These are phyloP conservation scores for Grantiella picta DNA, from an alignment of 2,113 vertebrate genomes.

Conservation along the genomic window DNA sequence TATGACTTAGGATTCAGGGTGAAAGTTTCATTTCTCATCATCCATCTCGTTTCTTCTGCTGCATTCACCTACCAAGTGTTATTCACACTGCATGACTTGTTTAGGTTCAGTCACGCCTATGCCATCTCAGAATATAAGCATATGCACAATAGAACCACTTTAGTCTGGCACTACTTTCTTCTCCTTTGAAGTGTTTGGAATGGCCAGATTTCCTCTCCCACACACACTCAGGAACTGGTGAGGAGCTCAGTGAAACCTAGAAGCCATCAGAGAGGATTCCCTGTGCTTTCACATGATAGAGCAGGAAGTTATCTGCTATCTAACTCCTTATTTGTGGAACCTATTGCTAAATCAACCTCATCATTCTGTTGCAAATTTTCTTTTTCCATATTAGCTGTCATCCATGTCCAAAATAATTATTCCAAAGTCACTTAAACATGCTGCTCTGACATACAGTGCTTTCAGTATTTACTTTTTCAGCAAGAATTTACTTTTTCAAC, in stretches of 20 bases:
- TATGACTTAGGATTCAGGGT: neutral
- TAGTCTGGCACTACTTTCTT: conserved; percentile 7
- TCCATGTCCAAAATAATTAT: neutral
- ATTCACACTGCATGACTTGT: conserved; percentile 9
- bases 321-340: neutral
- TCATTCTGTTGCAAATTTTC: neutral
- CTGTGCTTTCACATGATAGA: neutral
- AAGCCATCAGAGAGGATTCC: neutral
- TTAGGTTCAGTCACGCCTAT: neutral
- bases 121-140: neutral
- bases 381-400: neutral
- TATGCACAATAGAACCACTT: conserved; percentile 36
- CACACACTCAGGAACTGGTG: neutral
- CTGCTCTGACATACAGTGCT: neutral
- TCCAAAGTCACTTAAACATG: neutral
- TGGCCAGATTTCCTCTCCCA: conserved; percentile 8
- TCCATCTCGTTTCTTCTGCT: neutral
- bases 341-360: neutral
- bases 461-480: neutral
- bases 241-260: neutral
- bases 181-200: neutral
- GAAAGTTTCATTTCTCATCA: neutral
- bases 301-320: neutral
- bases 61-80: conserved; percentile 12
- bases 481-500: neutral